phyloP scores from a whole-genome alignment of 2,888 invertebrate genomes.

The Drosophila subsilvestris region DNA sequence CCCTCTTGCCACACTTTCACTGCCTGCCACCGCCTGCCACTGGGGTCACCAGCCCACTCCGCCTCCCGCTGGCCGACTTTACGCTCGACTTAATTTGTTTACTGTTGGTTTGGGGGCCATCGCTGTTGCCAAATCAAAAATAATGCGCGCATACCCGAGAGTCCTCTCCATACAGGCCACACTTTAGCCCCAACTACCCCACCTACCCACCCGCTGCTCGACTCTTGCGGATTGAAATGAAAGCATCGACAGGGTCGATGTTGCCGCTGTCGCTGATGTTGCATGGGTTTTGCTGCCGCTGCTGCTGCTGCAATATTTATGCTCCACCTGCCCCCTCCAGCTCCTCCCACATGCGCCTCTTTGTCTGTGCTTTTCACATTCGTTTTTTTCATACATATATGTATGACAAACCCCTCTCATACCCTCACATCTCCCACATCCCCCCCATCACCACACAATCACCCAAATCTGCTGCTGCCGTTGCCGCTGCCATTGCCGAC shows the following conservation, averaged over 20 bases:
- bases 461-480: conserved; percentile 46
- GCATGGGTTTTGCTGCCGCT: conserved; percentile 51
- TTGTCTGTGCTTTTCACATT: conserved; percentile 56
- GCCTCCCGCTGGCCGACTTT: conserved; percentile 59
- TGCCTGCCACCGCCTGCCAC: conserved; percentile 9
- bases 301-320: conserved; percentile 70
- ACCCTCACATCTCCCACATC: no score
- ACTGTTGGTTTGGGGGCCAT: conserved; percentile 72
- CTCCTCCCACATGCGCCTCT: conserved; percentile 13
- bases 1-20: not conserved
- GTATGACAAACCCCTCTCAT: no score
- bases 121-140: conserved; percentile 72
- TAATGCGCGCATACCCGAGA: conserved; percentile 56
- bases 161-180: conserved; percentile 5
- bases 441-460: conserved; percentile 17
- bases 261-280: conserved; percentile 50
- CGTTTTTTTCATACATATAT: no score
- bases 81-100: conserved; percentile 79
- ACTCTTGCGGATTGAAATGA: conserved; percentile 35
- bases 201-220: not conserved
- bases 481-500: not conserved
- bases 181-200: not conserved
- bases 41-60: not conserved
- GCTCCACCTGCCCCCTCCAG: conserved; percentile 10
- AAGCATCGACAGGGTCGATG: conserved; percentile 50